Conservation (phyloP, 2,113 vertebrate genomes). For the Mustela nigripes region DNA sequence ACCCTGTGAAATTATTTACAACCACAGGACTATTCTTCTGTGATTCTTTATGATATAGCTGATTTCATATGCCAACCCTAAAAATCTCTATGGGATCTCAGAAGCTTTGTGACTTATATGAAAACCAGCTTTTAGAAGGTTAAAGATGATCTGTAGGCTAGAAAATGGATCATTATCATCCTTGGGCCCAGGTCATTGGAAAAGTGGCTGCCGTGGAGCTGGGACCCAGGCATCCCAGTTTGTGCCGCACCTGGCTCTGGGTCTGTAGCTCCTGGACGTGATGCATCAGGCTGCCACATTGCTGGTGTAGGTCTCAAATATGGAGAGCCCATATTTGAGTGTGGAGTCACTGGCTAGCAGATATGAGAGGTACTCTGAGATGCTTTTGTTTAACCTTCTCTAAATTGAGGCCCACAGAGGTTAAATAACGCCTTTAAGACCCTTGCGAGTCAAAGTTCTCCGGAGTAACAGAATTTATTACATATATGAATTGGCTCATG, state of each 20-base stretch:
- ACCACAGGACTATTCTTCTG: neutral
- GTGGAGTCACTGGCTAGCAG: neutral
- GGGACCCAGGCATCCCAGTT: neutral
- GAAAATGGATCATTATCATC: neutral
- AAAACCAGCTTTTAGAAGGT: neutral
- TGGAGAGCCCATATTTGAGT: neutral
- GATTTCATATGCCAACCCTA: neutral
- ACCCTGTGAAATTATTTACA: neutral
- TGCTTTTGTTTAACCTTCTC: neutral
- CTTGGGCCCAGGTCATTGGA: neutral
- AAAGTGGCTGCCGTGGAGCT: neutral
- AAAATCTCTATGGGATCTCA: neutral
- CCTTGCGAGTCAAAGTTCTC: neutral
- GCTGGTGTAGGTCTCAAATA: neutral
- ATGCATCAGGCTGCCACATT: fast-evolving
- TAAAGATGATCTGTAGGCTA: neutral
- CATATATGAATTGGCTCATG: neutral
- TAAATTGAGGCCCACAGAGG: neutral
- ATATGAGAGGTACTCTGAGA: neutral
- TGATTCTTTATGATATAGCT: neutral
- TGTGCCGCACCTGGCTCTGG: neutral
- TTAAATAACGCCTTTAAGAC: neutral
- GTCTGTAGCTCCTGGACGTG: neutral
- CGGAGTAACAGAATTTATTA: neutral
- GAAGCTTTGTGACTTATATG: neutral